Evolutionary conservation across 2,113 vertebrate genomes (phyloP).

Genomic region (Copsychus sechellarum): DNA sequence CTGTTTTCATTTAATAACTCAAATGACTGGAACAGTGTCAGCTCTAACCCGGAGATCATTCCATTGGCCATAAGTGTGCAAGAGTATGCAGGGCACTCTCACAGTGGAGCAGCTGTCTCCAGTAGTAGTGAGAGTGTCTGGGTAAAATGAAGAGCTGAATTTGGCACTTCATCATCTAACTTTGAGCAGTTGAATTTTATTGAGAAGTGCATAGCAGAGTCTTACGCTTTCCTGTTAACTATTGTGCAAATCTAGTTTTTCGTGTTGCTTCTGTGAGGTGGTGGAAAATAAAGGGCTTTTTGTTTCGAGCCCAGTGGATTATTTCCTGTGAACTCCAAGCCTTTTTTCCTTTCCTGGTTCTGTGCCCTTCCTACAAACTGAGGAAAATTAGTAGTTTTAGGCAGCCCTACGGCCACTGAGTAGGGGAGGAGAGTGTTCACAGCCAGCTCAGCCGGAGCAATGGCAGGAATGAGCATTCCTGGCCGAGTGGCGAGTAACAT

Average conservation of each 20-base stretch:
- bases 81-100: background rate
- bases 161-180: background rate
- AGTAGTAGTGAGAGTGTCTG: background rate
- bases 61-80: background rate
- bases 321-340: background rate
- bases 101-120: background rate
- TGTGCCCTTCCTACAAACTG: background rate
- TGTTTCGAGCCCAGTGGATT: background rate
- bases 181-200: background rate
- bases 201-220: background rate
- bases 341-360: background rate
- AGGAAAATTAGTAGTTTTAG: background rate
- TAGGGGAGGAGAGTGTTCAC: background rate
- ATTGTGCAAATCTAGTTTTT: background rate
- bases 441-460: background rate
- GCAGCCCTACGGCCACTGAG: background rate
- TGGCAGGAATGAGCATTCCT: background rate
- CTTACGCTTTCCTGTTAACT: background rate
- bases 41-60: accelerated
- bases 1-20: background rate
- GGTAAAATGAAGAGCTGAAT: background rate
- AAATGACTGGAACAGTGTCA: background rate
- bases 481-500: background rate
- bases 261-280: background rate
- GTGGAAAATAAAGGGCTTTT: constrained; percentile 5